Evolutionary conservation across 2,888 invertebrate species (phyloP), one percentile per base, ranked within the genome.

Genomic region (Caenorhabditis sp.): DNA sequence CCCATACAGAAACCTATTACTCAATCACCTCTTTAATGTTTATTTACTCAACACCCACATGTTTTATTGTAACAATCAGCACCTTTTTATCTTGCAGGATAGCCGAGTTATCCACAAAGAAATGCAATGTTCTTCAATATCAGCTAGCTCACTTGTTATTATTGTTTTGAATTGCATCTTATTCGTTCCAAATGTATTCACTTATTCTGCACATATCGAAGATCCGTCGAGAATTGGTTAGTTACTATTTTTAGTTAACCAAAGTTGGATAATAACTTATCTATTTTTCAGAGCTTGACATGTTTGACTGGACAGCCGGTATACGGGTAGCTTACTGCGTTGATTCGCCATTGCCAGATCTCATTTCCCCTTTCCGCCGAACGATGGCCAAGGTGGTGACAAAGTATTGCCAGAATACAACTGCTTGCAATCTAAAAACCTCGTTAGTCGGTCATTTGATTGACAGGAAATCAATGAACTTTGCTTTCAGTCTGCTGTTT

Each of bases 241-340:
- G 60, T 50, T n/a, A 6, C 40, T 32, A 8, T 9, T n/a, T n/a
- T n/a, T n/a, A n/a, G n/a, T n/a, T n/a, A n/a, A n/a, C 18, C 35
- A 20, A 26, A 40, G 1, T 62, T 62, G 32, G 40, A 40, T 22
- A 2, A n/a, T 47, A 40, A 65, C 47, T 44, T 56, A 11, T 13
- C n/a, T 35, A 15, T 50, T 44, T 58, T 50, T 50, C 70, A 89
- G 90, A 90, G 71, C 82, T 90, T 51, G 87, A 87, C 40, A 80
- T 90, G 80, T 82, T 89, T 67, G 90, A 90, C 51, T 90, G 90
- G 90, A 85, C 90, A 2, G 65, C 82, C 32, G 88, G 88, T 40
- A 51, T 89, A 44, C 82, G 87, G 24, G 82, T 90, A 24, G 88
- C 88, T 2, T 89, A 89, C 72, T 90, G 90, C 71, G 76, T 78